phyloP scores from a whole-genome alignment of 2,113 vertebrate species.

The Mormyrus lacerda region DNA sequence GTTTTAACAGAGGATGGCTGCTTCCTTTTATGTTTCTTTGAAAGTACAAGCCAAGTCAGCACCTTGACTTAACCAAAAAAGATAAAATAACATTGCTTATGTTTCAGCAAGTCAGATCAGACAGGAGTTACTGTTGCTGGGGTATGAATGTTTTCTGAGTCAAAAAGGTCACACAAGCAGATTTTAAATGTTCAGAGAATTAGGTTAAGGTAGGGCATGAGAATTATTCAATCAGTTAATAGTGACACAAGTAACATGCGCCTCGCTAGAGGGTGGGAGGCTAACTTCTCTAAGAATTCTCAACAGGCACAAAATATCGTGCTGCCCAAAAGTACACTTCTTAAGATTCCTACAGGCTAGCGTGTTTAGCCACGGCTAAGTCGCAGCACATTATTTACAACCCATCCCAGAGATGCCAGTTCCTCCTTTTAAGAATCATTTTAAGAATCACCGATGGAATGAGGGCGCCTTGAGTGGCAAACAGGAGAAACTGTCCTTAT shows the following conservation, averaged over 20 bases:
- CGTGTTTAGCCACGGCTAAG: slow-evolving; percentile 13
- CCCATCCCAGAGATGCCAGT: slow-evolving; percentile 22
- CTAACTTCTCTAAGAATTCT: neutral
- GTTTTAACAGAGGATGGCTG: neutral
- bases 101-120: neutral
- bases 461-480: slow-evolving; percentile 30
- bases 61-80: neutral
- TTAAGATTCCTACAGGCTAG: slow-evolving; percentile 4
- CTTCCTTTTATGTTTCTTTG: neutral
- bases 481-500: slow-evolving; percentile 41
- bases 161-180: neutral
- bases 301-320: neutral
- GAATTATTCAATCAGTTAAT: neutral
- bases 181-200: neutral
- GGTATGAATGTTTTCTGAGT: neutral
- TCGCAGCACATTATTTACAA: slow-evolving; percentile 32
- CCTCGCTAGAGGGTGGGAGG: neutral
- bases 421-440: slow-evolving; percentile 37
- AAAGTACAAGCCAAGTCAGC: neutral
- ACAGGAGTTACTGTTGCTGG: neutral
- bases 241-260: neutral
- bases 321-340: slow-evolving; percentile 12
- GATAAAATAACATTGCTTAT: neutral
- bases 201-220: neutral
- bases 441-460: slow-evolving; percentile 34